A percentile compares a stretch with the other conserved stretches of the same genome.
These are phyloP conservation scores for Anoplophora glabripennis DNA, from an alignment of 1,140 invertebrate genomes.

Conservation along the genomic window DNA sequence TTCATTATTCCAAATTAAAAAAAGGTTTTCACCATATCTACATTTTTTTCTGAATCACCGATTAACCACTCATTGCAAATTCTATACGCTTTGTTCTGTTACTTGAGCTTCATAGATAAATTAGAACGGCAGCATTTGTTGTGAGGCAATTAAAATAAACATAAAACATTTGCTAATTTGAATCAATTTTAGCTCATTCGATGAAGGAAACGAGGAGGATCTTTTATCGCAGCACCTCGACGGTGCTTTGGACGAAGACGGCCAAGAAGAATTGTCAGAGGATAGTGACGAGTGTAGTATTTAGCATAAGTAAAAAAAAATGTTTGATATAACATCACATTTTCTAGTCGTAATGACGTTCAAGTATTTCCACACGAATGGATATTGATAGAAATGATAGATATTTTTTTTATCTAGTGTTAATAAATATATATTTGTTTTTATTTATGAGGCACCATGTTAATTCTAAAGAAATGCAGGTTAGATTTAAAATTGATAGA, in stretches of 20 bases:
- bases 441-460: conserved; percentile 6
- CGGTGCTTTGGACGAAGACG: conserved; percentile 53
- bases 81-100: too few relatives aligned
- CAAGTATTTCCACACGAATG: conserved; percentile 16
- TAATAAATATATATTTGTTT: conserved; percentile 12
- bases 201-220: conserved; percentile 61
- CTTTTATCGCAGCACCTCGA: conserved; percentile 62
- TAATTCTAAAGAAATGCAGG: neutral
- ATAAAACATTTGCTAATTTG: too few relatives aligned
- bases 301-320: conserved; percentile 31
- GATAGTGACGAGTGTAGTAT: conserved; percentile 60
- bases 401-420: conserved; percentile 16
- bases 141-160: too few relatives aligned
- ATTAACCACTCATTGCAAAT: too few relatives aligned
- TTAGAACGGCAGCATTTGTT: too few relatives aligned
- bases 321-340: neutral
- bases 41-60: too few relatives aligned
- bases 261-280: conserved; percentile 53
- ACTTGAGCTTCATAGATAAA: too few relatives aligned
- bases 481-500: neutral
- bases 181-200: conserved; percentile 60
- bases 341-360: conserved; percentile 23
- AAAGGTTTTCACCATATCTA: too few relatives aligned
- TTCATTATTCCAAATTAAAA: too few relatives aligned
- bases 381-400: conserved; percentile 16